A percentile compares a stretch with the other conserved stretches of the same genome.
Evolutionary conservation across 2,797 vertebrate species (phyloP).

Genomic region (Cirrhinus molitorella): DNA sequence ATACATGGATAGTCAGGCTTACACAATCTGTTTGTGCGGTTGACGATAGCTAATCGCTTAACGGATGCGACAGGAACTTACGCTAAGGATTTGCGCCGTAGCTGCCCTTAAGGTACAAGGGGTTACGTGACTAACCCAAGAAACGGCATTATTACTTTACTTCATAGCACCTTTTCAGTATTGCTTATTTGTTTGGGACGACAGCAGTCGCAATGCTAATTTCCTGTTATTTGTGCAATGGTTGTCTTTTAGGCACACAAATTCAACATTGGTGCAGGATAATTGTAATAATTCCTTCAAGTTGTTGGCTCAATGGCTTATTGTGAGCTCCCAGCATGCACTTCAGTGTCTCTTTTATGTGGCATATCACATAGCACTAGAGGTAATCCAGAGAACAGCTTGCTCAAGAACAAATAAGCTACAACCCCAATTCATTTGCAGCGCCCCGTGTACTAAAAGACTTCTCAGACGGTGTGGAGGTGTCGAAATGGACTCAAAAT

Average conservation of each 20-base stretch:
- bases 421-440: slow-evolving; percentile 44
- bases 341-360: not conserved
- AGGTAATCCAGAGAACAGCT: slow-evolving; percentile 24
- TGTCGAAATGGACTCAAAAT: slow-evolving; percentile 38
- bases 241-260: not conserved
- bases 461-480: slow-evolving; percentile 32
- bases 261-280: not conserved
- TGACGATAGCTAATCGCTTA: not conserved
- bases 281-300: not conserved
- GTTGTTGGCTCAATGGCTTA: not conserved
- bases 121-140: not conserved
- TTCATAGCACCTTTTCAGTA: not conserved
- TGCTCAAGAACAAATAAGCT: slow-evolving; percentile 42
- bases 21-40: not conserved
- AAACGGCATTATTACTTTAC: not conserved
- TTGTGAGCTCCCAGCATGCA: slow-evolving; percentile 7
- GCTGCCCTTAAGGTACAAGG: not conserved
- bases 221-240: not conserved
- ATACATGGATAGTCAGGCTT: slow-evolving; percentile 28
- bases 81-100: not conserved
- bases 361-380: slow-evolving; percentile 8
- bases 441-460: slow-evolving; percentile 30
- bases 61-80: not conserved
- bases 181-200: not conserved
- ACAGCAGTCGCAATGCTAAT: not conserved